Base-by-base conservation (phyloP, 2,113 vertebrate genomes). In the Hippocampus comes region DNA sequence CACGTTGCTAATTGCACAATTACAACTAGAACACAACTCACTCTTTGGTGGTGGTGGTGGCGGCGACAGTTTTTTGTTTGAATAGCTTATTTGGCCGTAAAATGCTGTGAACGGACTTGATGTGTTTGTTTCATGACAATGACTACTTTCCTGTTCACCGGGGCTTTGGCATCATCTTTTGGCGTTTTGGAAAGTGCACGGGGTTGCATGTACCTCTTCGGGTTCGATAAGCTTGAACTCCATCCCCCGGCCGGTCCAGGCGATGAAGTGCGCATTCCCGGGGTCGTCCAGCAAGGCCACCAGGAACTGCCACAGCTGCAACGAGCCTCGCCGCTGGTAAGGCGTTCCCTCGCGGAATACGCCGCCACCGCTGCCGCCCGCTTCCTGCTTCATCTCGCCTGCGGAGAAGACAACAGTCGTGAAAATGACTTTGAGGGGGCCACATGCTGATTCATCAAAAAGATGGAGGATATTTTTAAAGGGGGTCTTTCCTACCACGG, bases 141-240 rank as follows among this genome's bases (percentile, higher is more conserved):
- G 8, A 21, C 9, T n/a, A 55, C 17, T 21, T 55, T 55, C 4
- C 4, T 0, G 9, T n/a, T n/a, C 6, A 2, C 20, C 51, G 9
- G 2, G 51, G 21, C 21, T 55, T 55, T n/a, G 51, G 51, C 2
- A 9, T 15, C 51, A 20, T 21, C 49, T 48, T 14, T 12, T 48
- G 46, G 49, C 18, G 43, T 15, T 46, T 10, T 46, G 43, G 10
- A 46, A 46, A 46, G 43, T 15, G 43, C 43, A 14, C 43, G 14
- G 43, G 34, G 34, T 38, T 6, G 34, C 34, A 2, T 71, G 5
- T 78, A 97, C 97, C 96, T 99, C 97, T 83, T 99, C 97, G 1
- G 97, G 97, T 76, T 99, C 97, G 2, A 99, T 97, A 77, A 99
- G 94, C 84, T 99, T 99, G 91, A 99, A 99, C 83, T 99, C 97